These are phyloP conservation scores for Centropyge bicolor DNA, from an alignment of 2,797 vertebrate genomes.

Conservation along the genomic window DNA sequence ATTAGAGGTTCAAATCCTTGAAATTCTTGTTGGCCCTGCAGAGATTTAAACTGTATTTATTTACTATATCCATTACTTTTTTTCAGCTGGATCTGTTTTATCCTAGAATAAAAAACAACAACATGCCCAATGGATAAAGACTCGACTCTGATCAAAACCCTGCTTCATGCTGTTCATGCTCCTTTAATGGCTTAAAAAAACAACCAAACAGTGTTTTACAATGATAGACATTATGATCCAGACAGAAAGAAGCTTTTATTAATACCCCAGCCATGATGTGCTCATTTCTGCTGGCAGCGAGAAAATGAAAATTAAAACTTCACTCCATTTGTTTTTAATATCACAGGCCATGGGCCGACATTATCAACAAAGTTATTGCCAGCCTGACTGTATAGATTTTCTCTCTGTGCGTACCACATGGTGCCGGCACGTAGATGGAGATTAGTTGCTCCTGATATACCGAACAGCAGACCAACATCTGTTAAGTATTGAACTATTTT, in stretches of 20 bases:
- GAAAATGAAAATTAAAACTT: conserved; percentile 49
- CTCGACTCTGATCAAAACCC: conserved; percentile 25
- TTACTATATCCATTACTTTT: not conserved
- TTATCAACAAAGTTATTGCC: conserved; percentile 33
- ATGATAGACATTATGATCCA: conserved; percentile 17
- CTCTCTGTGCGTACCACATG: conserved; percentile 8
- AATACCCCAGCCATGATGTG: conserved; percentile 24
- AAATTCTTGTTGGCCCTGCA: not conserved
- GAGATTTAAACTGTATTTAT: conserved; percentile 4
- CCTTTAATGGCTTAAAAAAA: conserved; percentile 43
- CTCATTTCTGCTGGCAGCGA: conserved; percentile 27
- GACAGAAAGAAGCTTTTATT: conserved; percentile 36
- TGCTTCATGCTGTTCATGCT: not conserved
- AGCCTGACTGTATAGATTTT: conserved; percentile 47
- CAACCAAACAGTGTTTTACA: conserved; percentile 36
- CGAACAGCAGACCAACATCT: conserved; percentile 64
- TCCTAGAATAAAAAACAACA: conserved; percentile 33
- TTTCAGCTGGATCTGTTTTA: conserved; percentile 35
- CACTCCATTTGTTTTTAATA: conserved; percentile 60
- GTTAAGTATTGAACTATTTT: conserved; percentile 65
- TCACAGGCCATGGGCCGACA: conserved; percentile 26
- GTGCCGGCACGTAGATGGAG: conserved; percentile 35
- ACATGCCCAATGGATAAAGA: not conserved
- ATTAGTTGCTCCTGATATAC: conserved; percentile 52
- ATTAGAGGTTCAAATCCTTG: conserved; percentile 12